Conservation (phyloP, 2,888 invertebrate genomes). For the Augochlorella aurata region DNA sequence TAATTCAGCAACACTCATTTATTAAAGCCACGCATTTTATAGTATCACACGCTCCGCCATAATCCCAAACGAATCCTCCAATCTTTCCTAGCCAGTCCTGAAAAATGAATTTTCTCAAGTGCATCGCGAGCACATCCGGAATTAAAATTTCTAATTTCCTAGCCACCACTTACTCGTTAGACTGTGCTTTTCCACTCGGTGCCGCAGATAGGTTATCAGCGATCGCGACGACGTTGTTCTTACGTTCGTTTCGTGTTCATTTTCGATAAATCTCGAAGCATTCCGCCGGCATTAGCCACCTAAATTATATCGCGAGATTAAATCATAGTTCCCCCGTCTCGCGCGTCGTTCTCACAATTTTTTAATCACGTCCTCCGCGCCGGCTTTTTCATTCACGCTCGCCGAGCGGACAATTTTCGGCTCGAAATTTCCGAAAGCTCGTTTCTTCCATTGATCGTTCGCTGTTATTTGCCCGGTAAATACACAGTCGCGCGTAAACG, state of each 20-base stretch:
- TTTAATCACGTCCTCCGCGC: not conserved
- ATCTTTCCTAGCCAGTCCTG: not conserved
- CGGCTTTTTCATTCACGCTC: not conserved
- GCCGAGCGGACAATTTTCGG: not conserved
- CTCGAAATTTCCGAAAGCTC: not conserved
- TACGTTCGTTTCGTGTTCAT: not conserved
- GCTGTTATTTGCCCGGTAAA: conserved; percentile 4
- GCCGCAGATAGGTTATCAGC: not conserved
- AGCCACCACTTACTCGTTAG: not conserved
- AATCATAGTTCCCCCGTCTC: not conserved
- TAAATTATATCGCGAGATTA: no score
- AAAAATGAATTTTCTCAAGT: not conserved
- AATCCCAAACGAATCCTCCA: not conserved
- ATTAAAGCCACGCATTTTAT: not conserved
- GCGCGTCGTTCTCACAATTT: not conserved
- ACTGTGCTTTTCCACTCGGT: not conserved
- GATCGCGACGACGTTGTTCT: not conserved
- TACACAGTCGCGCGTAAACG: not conserved
- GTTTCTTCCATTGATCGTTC: not conserved
- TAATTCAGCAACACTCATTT: not conserved
- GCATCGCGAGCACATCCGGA: not conserved
- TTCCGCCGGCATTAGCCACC: not conserved
- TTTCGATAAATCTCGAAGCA: not conserved
- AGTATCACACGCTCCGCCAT: not conserved
- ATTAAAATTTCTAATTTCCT: conserved; percentile 3